Evolutionary conservation across 2,797 vertebrate species (phyloP).

Genomic region (Pseudotriccus pelzelni): DNA sequence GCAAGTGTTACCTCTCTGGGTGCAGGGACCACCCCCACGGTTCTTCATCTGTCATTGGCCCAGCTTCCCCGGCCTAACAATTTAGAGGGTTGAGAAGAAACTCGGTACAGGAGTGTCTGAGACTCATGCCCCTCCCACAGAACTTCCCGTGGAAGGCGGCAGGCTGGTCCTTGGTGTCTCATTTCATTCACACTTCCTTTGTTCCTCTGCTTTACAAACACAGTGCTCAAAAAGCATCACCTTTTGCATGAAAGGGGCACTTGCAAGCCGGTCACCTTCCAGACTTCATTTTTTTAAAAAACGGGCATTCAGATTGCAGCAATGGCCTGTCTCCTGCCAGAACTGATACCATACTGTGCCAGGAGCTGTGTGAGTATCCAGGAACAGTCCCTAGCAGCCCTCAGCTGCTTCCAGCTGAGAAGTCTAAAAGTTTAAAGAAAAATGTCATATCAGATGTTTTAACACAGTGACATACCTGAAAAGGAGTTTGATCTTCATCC

Average conservation of each 20-base stretch:
- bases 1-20: not conserved
- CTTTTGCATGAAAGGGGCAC: not conserved
- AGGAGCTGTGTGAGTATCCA: not conserved
- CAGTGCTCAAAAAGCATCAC: not conserved
- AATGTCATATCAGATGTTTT: not conserved
- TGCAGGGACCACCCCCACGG: not conserved
- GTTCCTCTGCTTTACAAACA: not conserved
- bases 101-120: not conserved
- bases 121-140: fast-evolving
- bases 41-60: not conserved
- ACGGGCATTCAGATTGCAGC: not conserved
- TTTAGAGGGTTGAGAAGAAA: not conserved
- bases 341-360: not conserved
- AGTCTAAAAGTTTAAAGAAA: not conserved
- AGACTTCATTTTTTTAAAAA: not conserved
- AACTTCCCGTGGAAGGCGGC: not conserved
- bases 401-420: not conserved
- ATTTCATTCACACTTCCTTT: not conserved
- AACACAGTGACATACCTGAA: not conserved
- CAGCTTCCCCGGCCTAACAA: not conserved
- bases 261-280: not conserved
- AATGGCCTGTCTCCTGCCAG: not conserved
- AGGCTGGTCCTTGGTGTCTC: not conserved
- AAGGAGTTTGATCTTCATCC: not conserved
- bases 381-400: not conserved